Base-by-base conservation (phyloP, 2,797 vertebrate genomes). In the Triplophysa bombifrons region DNA sequence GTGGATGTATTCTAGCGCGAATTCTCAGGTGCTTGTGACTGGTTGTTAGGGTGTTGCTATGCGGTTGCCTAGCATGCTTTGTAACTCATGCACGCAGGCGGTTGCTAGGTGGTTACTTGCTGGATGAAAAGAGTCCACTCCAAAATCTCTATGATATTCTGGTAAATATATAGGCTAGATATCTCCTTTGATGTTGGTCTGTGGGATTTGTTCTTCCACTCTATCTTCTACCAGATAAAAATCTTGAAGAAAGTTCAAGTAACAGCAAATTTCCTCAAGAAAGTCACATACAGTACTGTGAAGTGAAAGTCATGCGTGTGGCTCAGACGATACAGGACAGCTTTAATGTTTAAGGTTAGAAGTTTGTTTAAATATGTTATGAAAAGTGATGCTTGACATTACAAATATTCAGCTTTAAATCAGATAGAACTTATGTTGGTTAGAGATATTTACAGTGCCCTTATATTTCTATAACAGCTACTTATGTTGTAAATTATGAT, bases 351-450 rank as follows among this genome's bases (percentile, higher is more conserved):
- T 41, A 41, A 41, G 41, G 41, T 11, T 11, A 11, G 10, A 11
- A 41, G 41, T 9, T 11, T 41, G 41, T 41, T 11, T 41, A 41
- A 41, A 41, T 41, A 41, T 11, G 0, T 41, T 41, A 51, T 8
- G n/a, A 27, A 60, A 0, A 27, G 22, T 60, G 58, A 60, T 27
- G 58, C 22, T 60, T 60, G 12, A 3, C 22, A 60, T 60, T 27
- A 25, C 58, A 60, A 60, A 60, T 60, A 27, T 12, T 10, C 20
- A 20, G 8, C 55, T 56, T 56, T 20, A 56, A 22, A 56, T 56
- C 55, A 56, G n/a, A 56, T 56, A 56, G 55, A n/a, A 12, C 55
- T 58, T 20, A 58, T 58, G 55, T 58, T 58, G 20, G 55, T 25
- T 58, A 22, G n/a, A 58, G 20, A 22, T 58, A 58, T 22, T 58